phyloP scores from a whole-genome alignment of 2,888 invertebrate genomes.

The Mallateleia sp. region DNA sequence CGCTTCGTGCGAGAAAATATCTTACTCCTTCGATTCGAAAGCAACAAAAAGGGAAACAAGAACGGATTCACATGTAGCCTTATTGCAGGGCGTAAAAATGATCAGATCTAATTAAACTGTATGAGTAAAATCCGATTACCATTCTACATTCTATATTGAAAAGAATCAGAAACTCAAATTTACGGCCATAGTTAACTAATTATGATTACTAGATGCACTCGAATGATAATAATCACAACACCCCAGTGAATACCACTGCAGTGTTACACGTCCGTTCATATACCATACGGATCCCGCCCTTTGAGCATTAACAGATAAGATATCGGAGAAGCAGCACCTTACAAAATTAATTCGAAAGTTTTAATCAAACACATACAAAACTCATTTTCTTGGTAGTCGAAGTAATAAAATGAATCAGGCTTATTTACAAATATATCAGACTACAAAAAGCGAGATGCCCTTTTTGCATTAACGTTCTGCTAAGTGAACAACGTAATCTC shows the following conservation, averaged over 20 bases:
- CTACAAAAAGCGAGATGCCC: constrained; percentile 73
- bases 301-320: constrained; percentile 49
- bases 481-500: constrained; percentile 83
- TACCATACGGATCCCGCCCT: constrained; percentile 52
- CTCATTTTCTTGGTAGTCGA: constrained; percentile 37
- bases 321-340: constrained; percentile 31
- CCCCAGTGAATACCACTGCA: constrained; percentile 23
- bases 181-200: constrained; percentile 26
- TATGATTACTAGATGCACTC: constrained; percentile 42
- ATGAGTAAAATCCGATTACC: constrained; percentile 18
- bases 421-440: constrained; percentile 52
- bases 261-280: constrained; percentile 50
- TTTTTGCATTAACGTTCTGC: constrained; percentile 83
- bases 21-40: neutral
- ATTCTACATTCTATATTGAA: neutral
- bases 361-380: constrained; percentile 50
- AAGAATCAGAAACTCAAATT: constrained; percentile 22
- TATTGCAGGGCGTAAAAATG: neutral
- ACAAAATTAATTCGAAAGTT: constrained; percentile 57
- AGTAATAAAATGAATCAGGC: constrained; percentile 64
- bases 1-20: neutral
- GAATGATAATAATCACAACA: constrained; percentile 51
- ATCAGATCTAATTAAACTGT: constrained; percentile 37
- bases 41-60: neutral
- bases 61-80: constrained; percentile 1